Evolutionary conservation across 2,888 invertebrate species (phyloP).

Genomic region (Lordiphosa andalusiaca): DNA sequence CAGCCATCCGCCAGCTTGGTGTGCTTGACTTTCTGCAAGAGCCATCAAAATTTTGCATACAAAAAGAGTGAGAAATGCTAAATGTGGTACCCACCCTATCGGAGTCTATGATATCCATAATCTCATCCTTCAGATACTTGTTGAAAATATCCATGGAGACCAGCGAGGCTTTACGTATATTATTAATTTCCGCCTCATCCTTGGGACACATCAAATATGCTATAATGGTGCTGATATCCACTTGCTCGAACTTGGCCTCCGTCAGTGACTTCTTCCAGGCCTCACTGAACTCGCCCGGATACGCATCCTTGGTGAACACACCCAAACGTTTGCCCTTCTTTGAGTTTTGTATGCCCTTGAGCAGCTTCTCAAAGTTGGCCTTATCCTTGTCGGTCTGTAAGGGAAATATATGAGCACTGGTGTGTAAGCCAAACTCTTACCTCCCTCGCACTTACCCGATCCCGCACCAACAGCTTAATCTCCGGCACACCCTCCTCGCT

Average conservation of each 20-base stretch:
- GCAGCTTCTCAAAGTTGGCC: constrained; percentile 89
- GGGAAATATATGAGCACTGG: constrained; percentile 46
- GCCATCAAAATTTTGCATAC: not conserved
- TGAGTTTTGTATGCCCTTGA: constrained; percentile 91
- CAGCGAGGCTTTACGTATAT: constrained; percentile 94
- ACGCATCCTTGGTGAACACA: constrained; percentile 95
- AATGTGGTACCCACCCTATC: constrained; percentile 85
- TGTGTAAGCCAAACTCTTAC: no score
- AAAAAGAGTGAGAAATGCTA: not conserved
- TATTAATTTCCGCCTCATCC: constrained; percentile 94
- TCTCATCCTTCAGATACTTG: constrained; percentile 97
- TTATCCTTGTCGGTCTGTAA: constrained; percentile 92
- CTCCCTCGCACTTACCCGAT: constrained; percentile 87
- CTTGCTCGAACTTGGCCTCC: constrained; percentile 89
- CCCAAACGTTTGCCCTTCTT: constrained; percentile 94
- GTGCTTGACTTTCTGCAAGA: constrained; percentile 95
- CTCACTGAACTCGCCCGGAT: constrained; percentile 95
- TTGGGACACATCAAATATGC: constrained; percentile 96
- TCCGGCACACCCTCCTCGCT: constrained; percentile 93
- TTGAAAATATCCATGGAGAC: constrained; percentile 97
- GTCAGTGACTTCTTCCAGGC: constrained; percentile 91
- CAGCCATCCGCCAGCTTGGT: constrained; percentile 96
- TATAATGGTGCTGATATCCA: constrained; percentile 91
- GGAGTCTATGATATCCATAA: constrained; percentile 99
- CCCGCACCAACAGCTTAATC: constrained; percentile 92